These are phyloP conservation scores for Pavo muticus DNA, from an alignment of 2,113 vertebrate genomes.

Conservation along the genomic window DNA sequence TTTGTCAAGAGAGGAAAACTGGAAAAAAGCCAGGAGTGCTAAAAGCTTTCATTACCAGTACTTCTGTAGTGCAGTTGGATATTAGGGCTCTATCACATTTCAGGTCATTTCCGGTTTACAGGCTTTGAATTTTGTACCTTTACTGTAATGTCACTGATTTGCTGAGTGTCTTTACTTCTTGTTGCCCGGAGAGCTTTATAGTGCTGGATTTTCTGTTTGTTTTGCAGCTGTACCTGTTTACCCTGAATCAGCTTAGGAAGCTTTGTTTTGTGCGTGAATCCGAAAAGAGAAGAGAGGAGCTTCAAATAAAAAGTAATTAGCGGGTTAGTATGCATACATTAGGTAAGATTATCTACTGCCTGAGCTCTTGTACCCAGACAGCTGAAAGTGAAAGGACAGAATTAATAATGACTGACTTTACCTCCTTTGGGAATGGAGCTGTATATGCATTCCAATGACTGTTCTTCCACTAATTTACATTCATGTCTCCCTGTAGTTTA, in stretches of 20 bases:
- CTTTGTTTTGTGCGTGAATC: not conserved
- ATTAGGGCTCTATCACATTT: not conserved
- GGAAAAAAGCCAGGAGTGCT: not conserved
- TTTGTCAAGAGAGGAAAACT: not conserved
- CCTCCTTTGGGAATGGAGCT: not conserved
- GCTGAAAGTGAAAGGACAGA: not conserved
- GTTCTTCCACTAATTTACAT: not conserved
- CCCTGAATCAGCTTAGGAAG: constrained; percentile 5
- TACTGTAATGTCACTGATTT: not conserved
- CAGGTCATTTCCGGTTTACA: constrained; percentile 10
- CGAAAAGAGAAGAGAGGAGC: not conserved
- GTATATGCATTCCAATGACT: not conserved
- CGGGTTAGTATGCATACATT: not conserved
- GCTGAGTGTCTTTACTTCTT: not conserved
- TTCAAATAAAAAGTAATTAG: not conserved
- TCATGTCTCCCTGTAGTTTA: not conserved
- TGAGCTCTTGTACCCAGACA: not conserved
- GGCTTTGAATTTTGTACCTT: not conserved
- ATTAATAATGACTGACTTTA: not conserved
- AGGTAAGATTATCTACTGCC: not conserved
- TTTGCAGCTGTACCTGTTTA: constrained; percentile 1
- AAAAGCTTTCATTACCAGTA: not conserved
- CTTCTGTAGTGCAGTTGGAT: accelerated
- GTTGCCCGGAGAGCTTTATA: not conserved
- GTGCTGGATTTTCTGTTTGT: not conserved